Percentiles rank a stretch among this genome's conserved stretches.
phyloP scores from a whole-genome alignment of 1,140 invertebrate species.

The Anthonomus grandis region DNA sequence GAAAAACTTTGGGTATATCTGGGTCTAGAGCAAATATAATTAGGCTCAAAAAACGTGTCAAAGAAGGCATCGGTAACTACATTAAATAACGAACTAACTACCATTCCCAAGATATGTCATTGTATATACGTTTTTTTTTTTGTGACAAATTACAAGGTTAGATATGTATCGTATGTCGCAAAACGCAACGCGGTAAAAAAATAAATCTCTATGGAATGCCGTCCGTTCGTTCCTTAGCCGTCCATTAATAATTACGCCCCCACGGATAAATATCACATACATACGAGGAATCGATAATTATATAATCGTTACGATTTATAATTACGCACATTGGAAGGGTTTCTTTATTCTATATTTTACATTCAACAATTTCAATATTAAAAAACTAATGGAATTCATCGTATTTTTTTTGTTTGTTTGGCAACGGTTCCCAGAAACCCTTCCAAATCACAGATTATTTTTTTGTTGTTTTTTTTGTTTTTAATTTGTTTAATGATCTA shows the following conservation, averaged over 20 bases:
- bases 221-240: not conserved
- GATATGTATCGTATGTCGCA: too few relatives aligned
- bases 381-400: slow-evolving; percentile 45
- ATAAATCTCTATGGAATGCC: not conserved
- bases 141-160: too few relatives aligned
- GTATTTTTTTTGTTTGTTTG: slow-evolving; percentile 45
- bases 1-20: too few relatives aligned
- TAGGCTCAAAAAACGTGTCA: too few relatives aligned
- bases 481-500: slow-evolving; percentile 33
- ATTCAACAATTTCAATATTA: slow-evolving; percentile 23
- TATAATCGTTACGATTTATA: slow-evolving; percentile 44
- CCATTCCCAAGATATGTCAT: too few relatives aligned
- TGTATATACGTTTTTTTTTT: too few relatives aligned
- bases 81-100: too few relatives aligned
- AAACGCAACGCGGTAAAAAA: slow-evolving; percentile 13
- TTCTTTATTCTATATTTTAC: slow-evolving; percentile 39
- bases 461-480: too few relatives aligned
- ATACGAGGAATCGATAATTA: slow-evolving; percentile 47
- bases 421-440: slow-evolving; percentile 46
- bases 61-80: too few relatives aligned
- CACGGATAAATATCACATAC: slow-evolving; percentile 45
- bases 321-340: slow-evolving; percentile 48
- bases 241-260: not conserved
- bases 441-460: slow-evolving; percentile 49
- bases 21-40: too few relatives aligned